Conservation (phyloP, 2,888 invertebrate genomes). For the Lepeophtheirus nordmannii region DNA sequence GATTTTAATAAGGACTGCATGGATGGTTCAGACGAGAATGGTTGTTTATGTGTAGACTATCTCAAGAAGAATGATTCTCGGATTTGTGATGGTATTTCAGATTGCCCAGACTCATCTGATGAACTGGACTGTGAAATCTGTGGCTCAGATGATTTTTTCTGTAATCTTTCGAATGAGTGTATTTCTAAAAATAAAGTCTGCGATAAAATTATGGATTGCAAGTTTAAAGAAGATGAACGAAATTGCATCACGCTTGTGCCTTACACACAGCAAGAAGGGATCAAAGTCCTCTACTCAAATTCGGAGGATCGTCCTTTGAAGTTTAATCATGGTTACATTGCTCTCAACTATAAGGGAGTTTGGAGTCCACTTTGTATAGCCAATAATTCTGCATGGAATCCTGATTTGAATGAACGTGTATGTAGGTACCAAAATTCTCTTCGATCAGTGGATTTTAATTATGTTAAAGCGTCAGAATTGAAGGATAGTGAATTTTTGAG, state of each 20-base stretch:
- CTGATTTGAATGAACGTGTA: not conserved
- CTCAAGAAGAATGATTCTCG: not conserved
- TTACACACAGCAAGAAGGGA: not conserved
- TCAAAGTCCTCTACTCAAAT: not conserved
- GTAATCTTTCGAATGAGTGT: slow-evolving; percentile 3
- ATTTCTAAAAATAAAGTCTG: slow-evolving; percentile 4
- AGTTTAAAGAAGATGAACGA: slow-evolving; percentile 13
- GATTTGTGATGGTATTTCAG: slow-evolving; percentile 18
- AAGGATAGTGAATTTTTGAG: not conserved
- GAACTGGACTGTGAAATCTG: slow-evolving; percentile 7
- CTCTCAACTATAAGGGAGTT: slow-evolving; percentile 10
- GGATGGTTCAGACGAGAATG: slow-evolving; percentile 14
- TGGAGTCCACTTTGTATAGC: slow-evolving; percentile 13
- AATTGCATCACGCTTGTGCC: slow-evolving; percentile 9
- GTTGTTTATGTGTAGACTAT: slow-evolving; percentile 10
- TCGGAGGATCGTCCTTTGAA: not conserved
- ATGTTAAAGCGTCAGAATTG: not conserved
- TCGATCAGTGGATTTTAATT: not conserved
- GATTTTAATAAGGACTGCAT: slow-evolving; percentile 8
- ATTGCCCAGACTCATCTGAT: slow-evolving; percentile 14
- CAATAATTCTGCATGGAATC: not conserved
- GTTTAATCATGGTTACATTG: not conserved
- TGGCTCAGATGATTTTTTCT: not conserved
- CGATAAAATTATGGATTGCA: slow-evolving; percentile 13
- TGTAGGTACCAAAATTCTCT: slow-evolving; percentile 11